Evolutionary conservation across 2,113 vertebrate genomes (phyloP).

Genomic region (Oryzias melastigma): DNA sequence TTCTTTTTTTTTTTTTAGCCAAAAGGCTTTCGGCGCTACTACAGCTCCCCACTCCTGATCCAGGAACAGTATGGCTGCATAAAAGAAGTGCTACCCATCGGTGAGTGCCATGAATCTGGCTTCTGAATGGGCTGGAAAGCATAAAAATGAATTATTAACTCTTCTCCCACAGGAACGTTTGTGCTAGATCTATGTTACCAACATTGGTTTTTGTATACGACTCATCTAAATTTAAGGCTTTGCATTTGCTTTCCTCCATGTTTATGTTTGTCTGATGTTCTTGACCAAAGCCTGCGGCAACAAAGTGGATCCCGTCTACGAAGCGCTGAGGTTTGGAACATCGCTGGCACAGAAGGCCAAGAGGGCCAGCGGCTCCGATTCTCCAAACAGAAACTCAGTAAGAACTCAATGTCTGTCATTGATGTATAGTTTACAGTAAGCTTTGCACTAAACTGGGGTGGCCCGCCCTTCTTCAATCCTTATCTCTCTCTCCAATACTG

Average conservation of each 20-base stretch:
- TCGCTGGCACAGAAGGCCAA: slow-evolving; percentile 95
- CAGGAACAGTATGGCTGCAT: slow-evolving; percentile 98
- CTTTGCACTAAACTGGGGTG: too few relatives aligned
- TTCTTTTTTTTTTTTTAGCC: slow-evolving; percentile 79
- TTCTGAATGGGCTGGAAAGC: neutral
- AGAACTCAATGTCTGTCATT: slow-evolving; percentile 36
- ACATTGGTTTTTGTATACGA: slow-evolving; percentile 6
- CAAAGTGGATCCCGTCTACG: slow-evolving; percentile 97
- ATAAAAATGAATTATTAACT: neutral
- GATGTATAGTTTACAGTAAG: neutral
- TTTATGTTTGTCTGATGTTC: slow-evolving; percentile 23
- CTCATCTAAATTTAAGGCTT: neutral
- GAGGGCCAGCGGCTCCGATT: slow-evolving; percentile 88
- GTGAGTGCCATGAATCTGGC: slow-evolving; percentile 73
- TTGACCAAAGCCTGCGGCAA: slow-evolving; percentile 89
- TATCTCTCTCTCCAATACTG: too few relatives aligned
- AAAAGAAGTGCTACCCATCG: slow-evolving; percentile 98
- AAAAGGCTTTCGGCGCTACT: slow-evolving; percentile 97
- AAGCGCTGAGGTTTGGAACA: slow-evolving; percentile 94
- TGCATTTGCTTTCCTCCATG: slow-evolving; percentile 8
- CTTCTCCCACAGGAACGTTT: slow-evolving; percentile 1
- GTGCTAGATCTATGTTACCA: slow-evolving; percentile 6
- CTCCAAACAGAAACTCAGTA: slow-evolving; percentile 91
- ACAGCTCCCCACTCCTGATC: slow-evolving; percentile 95
- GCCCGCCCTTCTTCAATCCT: too few relatives aligned